Evolutionary conservation across 2,888 invertebrate genomes (phyloP), one percentile per base, ranked within the genome.

Genomic region (Troides aeacus): DNA sequence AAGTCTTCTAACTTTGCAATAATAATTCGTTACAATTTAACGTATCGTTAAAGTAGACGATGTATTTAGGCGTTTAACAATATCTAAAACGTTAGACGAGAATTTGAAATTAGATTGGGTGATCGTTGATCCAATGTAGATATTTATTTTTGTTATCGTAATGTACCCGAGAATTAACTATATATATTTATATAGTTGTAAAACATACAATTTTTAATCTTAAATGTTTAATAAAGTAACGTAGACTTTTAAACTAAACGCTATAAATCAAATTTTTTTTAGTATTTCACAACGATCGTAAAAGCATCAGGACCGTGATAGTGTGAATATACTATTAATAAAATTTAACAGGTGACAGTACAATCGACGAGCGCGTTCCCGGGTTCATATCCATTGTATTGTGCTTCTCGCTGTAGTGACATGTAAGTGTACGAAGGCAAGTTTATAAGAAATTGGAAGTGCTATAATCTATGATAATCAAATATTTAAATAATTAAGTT

Each of bases 111-210:
- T 85, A 84, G 87, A 83, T 86, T 83, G 89, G 84, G 87, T 86
- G 88, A 86, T 90, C 89, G 90, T 92, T 91, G 88, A 88, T 84
- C 83, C 89, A 86, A 88, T 92, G 90, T 92, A 92, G 91, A 92
- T 92, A 91, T 92, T 92, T 92, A 92, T 92, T 92, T 92, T 91
- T 92, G 92, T 92, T 91, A 90, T 89, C 84, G 83, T 90, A 88
- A 89, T 90, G 87, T 90, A 86, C 81, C 88, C 90, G 79, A 89
- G 79, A 89, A 90, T 89, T 89, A 84, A 83, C 83, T 87, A 88
- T 89, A 88, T 89, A 88, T 89, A 88, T 89, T 87, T 89, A 88
- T 87, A 84, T 79, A 83, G 82, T 77, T 80, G 78, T 78, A 79
- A 75, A 65, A 79, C 78, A 82, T 84, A 84, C 83, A 79, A 80